These are phyloP conservation scores for Caenorhabditis sp. DNA, from an alignment of 2,888 invertebrate genomes.

Conservation along the genomic window DNA sequence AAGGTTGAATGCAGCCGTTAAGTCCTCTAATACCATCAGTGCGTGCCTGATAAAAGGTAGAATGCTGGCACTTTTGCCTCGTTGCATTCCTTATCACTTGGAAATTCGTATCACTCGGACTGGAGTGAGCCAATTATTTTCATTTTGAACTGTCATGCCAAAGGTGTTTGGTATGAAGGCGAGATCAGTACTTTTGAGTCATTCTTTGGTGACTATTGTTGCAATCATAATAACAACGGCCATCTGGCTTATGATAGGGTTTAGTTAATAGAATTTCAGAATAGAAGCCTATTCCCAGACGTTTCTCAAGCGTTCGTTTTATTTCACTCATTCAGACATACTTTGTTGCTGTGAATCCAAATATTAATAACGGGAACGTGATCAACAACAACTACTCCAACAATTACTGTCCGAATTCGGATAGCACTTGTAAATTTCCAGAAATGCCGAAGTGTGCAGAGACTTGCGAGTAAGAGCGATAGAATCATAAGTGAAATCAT, in stretches of 20 bases:
- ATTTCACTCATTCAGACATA: slow-evolving; percentile 63
- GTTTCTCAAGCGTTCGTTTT: neutral
- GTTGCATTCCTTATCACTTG: slow-evolving; percentile 27
- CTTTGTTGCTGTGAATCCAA: slow-evolving; percentile 71
- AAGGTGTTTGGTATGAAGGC: slow-evolving; percentile 28
- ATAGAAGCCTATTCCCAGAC: no score
- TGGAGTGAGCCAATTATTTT: slow-evolving; percentile 19
- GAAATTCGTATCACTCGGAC: slow-evolving; percentile 26
- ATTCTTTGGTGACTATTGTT: slow-evolving; percentile 61
- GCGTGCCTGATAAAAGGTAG: slow-evolving; percentile 23
- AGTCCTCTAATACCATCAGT: slow-evolving; percentile 12
- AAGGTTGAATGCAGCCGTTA: slow-evolving; percentile 10
- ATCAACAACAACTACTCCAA: slow-evolving; percentile 28
- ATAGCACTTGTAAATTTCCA: slow-evolving; percentile 44
- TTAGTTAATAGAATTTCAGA: no score
- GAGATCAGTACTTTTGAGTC: slow-evolving; percentile 54
- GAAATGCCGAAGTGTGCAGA: slow-evolving; percentile 66
- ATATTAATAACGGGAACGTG: slow-evolving; percentile 19
- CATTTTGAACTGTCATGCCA: slow-evolving; percentile 12
- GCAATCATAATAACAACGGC: slow-evolving; percentile 68
- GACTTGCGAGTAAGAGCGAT: slow-evolving; percentile 71
- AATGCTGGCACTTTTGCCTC: slow-evolving; percentile 13
- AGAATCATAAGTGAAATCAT: neutral
- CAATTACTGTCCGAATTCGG: slow-evolving; percentile 9
- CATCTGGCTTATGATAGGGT: slow-evolving; percentile 74